Percentiles rank a stretch among this genome's conserved stretches.
Conservation (phyloP, 2,113 vertebrate genomes). For the Phylloscopus trochilus region DNA sequence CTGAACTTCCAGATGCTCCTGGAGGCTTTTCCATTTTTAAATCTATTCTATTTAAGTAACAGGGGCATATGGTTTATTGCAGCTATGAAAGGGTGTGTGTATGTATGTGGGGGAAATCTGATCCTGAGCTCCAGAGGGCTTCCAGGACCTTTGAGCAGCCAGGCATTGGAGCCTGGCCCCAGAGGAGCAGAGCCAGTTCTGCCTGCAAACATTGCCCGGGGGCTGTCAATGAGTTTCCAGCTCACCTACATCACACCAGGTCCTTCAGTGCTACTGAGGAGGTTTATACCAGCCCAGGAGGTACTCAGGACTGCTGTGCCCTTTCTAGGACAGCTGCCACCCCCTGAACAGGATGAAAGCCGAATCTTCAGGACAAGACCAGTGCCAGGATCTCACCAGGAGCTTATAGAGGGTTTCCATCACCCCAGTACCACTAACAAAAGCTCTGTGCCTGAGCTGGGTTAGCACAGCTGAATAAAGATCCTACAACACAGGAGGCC, state of each 20-base stretch:
- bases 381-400: not conserved
- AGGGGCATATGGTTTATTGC: not conserved
- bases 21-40: not conserved
- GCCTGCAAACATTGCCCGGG: not conserved
- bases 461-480: not conserved
- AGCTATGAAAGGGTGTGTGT: not conserved
- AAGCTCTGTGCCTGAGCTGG: not conserved
- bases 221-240: not conserved
- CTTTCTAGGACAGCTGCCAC: not conserved
- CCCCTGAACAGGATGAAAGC: not conserved
- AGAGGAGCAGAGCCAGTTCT: not conserved
- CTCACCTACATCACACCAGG: not conserved
- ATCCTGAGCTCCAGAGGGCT: not conserved
- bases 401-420: not conserved
- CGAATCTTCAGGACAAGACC: not conserved
- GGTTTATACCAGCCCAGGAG: not conserved
- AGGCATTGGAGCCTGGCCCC: not conserved
- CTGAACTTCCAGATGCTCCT: not conserved
- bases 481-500: not conserved
- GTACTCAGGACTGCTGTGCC: not conserved
- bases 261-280: not conserved
- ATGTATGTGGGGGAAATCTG: not conserved
- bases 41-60: not conserved
- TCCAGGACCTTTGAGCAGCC: not conserved
- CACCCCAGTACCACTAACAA: not conserved